Evolutionary conservation across 1,140 invertebrate genomes (phyloP).

Genomic region (Tetramorium parvispinum): DNA sequence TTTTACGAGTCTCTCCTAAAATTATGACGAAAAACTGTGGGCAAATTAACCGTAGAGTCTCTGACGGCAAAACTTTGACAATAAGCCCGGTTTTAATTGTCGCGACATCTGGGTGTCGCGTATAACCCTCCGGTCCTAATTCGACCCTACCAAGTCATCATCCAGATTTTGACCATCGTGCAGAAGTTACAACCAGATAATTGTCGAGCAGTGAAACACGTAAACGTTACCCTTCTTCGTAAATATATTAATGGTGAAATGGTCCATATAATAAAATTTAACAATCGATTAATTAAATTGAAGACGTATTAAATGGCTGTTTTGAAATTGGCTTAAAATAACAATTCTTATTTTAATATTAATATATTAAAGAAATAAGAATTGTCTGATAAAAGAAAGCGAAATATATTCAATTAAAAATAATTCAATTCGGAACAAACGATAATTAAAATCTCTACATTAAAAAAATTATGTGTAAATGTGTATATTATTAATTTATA

Average conservation of each 20-base stretch:
- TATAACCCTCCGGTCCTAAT: slow-evolving; percentile 78
- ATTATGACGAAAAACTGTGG: slow-evolving; percentile 70
- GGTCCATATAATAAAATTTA: slow-evolving; percentile 53
- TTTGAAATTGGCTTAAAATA: not conserved
- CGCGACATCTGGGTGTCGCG: slow-evolving; percentile 84
- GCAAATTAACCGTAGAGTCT: slow-evolving; percentile 62
- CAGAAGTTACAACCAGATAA: slow-evolving; percentile 83
- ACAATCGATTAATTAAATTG: slow-evolving; percentile 53
- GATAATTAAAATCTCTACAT: not conserved
- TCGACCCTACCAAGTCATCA: slow-evolving; percentile 70
- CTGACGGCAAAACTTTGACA: slow-evolving; percentile 80
- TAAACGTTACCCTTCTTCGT: slow-evolving; percentile 51
- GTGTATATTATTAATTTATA: not conserved
- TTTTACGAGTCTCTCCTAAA: slow-evolving; percentile 64
- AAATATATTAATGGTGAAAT: slow-evolving; percentile 58
- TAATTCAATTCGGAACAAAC: not conserved
- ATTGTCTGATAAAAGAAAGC: not conserved
- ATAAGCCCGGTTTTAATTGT: slow-evolving; percentile 85
- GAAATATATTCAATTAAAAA: not conserved
- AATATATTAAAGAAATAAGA: not conserved
- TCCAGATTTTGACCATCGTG: slow-evolving; percentile 77
- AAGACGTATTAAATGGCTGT: not conserved
- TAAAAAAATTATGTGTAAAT: not conserved
- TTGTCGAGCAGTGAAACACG: slow-evolving; percentile 71
- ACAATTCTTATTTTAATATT: not conserved